phyloP scores from a whole-genome alignment of 2,113 vertebrate species.

The Delphinapterus leucas region DNA sequence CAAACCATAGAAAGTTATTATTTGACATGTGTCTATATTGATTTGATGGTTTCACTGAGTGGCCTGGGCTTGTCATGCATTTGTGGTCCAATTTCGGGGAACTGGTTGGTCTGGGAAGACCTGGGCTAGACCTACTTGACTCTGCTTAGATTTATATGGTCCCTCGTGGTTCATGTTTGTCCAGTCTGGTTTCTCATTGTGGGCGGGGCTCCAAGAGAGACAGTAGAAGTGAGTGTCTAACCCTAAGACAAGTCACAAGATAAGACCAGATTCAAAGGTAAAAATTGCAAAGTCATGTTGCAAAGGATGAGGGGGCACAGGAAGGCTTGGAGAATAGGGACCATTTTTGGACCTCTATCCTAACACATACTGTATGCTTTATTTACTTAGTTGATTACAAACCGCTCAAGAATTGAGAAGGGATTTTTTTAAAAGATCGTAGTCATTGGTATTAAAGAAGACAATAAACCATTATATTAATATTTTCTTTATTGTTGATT shows the following conservation, averaged over 20 bases:
- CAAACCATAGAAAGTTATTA: background rate
- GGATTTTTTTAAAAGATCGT: background rate
- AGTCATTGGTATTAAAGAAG: background rate
- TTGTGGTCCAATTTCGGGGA: background rate
- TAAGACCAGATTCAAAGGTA: background rate
- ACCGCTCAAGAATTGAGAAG: background rate
- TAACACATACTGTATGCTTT: background rate
- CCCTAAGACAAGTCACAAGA: accelerated
- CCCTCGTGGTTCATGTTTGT: accelerated
- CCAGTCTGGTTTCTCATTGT: background rate
- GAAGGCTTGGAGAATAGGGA: accelerated
- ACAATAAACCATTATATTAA: background rate
- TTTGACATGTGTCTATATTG: background rate
- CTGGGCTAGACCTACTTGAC: background rate
- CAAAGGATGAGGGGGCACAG: background rate
- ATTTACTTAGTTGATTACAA: background rate
- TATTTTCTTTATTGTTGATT: background rate
- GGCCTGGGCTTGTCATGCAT: background rate
- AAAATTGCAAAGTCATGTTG: background rate
- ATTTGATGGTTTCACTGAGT: background rate
- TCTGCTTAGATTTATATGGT: accelerated
- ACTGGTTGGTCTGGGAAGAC: background rate
- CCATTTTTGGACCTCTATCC: background rate
- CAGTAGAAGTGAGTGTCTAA: background rate
- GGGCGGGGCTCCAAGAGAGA: background rate